Conservation (phyloP, 1,140 invertebrate species). For the Drosophila yakuba region DNA sequence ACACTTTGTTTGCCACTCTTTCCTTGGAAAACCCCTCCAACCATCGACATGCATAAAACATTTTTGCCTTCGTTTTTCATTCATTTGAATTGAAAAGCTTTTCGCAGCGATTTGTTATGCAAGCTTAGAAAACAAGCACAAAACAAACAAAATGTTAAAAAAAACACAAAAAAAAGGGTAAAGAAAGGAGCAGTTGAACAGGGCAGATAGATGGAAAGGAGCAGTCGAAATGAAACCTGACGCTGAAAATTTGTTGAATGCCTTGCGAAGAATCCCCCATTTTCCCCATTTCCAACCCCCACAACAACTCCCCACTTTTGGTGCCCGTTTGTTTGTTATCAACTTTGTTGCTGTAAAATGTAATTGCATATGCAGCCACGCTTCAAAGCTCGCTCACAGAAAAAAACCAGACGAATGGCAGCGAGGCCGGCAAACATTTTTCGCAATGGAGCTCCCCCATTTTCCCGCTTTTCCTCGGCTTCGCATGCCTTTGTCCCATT, state of each 20-base stretch:
- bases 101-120: conserved; percentile 79
- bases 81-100: conserved; percentile 82
- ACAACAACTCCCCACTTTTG: conserved; percentile 13
- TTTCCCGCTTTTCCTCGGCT: conserved; percentile 4
- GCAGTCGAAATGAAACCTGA: conserved; percentile 69
- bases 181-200: conserved; percentile 22
- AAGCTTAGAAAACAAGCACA: conserved; percentile 78
- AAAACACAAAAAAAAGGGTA: conserved; percentile 20
- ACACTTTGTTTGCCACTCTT: conserved; percentile 67
- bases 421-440: conserved; percentile 58
- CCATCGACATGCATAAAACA: conserved; percentile 73
- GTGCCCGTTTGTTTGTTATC: conserved; percentile 70
- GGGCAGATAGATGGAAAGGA: conserved; percentile 14
- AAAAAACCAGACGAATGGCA: conserved; percentile 31
- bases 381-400: conserved; percentile 66
- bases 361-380: conserved; percentile 81
- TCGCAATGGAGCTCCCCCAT: conserved; percentile 24
- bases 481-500: conserved; percentile 21
- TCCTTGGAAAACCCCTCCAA: conserved; percentile 3
- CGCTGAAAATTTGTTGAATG: conserved; percentile 77
- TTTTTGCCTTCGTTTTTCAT: conserved; percentile 68
- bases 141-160: conserved; percentile 52
- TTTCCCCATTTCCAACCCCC: conserved; percentile 14
- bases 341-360: conserved; percentile 79
- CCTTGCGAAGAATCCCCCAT: conserved; percentile 39